A percentile compares a stretch with the other conserved stretches of the same genome.
Evolutionary conservation across 1,140 invertebrate species (phyloP).

Genomic region (Cepaea nemoralis): DNA sequence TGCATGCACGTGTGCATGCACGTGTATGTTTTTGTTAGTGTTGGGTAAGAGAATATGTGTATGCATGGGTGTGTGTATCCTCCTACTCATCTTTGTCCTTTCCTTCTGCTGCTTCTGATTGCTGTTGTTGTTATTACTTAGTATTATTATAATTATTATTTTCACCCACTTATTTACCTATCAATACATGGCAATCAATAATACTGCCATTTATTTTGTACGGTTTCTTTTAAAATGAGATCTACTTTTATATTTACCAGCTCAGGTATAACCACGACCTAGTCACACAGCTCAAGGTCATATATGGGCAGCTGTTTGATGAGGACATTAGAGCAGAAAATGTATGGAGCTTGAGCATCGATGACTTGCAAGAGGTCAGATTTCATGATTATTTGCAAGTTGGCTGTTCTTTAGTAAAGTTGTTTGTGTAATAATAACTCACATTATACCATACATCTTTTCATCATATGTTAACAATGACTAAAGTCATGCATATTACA

Average conservation of each 20-base stretch:
- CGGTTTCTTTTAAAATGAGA: no score
- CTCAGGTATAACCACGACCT: slow-evolving; percentile 58
- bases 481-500: no score
- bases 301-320: slow-evolving; percentile 58
- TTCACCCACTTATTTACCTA: no score
- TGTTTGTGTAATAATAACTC: no score
- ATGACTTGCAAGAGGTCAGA: slow-evolving; percentile 33
- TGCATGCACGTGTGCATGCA: neutral
- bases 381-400: neutral
- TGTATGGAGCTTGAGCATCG: slow-evolving; percentile 59
- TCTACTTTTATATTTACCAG: no score
- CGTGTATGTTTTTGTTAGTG: neutral
- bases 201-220: no score
- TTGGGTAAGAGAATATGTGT: neutral
- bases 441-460: no score
- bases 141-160: no score
- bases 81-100: neutral
- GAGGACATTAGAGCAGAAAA: slow-evolving; percentile 56
- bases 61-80: neutral
- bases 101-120: neutral
- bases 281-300: slow-evolving; percentile 59
- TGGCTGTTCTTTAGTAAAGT: no score
- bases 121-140: no score
- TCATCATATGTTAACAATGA: no score
- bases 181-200: no score